phyloP scores from a whole-genome alignment of 1,140 invertebrate genomes.

The Brachionus plicatilis region DNA sequence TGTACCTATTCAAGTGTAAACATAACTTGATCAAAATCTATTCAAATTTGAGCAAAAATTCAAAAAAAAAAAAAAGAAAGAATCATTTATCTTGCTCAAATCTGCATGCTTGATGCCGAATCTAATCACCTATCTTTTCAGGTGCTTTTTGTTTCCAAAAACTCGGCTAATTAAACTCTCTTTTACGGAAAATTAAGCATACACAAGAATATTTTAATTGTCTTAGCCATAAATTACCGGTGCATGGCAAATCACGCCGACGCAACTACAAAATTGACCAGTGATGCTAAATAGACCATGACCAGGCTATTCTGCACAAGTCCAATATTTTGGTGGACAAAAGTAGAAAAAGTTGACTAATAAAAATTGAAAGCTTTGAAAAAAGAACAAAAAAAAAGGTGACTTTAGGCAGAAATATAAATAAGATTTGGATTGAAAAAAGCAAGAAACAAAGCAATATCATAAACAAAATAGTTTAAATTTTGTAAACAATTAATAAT shows the following conservation, averaged over 20 bases:
- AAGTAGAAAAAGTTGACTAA: neutral
- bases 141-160: neutral
- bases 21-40: neutral
- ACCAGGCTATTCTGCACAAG: neutral
- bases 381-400: neutral
- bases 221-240: neutral
- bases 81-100: neutral
- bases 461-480: conserved; percentile 16
- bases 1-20: conserved; percentile 20
- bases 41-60: neutral
- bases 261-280: neutral
- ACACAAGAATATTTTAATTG: neutral
- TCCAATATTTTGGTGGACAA: neutral
- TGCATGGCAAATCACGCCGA: neutral
- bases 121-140: neutral
- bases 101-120: neutral
- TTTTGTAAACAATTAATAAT: neutral
- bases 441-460: neutral
- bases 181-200: conserved; percentile 1
- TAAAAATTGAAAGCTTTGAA: neutral
- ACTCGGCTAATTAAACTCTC: neutral
- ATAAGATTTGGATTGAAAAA: neutral
- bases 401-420: neutral
- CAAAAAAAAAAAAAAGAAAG: neutral
- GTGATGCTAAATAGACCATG: neutral